Percentiles rank a stretch among this genome's conserved stretches.
phyloP scores from a whole-genome alignment of 1,140 invertebrate genomes.

The Zaprionus tsacasi region DNA sequence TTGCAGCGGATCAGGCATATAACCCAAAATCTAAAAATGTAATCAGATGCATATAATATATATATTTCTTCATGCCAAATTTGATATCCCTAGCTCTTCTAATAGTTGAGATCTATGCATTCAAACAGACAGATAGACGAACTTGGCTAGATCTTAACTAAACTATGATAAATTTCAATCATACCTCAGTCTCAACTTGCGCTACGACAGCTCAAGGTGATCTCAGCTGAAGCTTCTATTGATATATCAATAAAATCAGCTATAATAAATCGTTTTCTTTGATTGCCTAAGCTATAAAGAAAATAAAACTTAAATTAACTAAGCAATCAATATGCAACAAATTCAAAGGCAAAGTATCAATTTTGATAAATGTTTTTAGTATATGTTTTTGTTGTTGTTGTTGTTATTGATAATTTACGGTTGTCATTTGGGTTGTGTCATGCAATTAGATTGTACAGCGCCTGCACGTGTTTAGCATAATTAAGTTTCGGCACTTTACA shows the following conservation, averaged over 20 bases:
- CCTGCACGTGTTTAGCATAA: slow-evolving; percentile 76
- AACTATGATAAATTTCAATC: not conserved
- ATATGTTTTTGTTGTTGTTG: not conserved
- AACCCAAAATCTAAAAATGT: too few relatives aligned
- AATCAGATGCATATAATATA: too few relatives aligned
- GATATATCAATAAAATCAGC: not conserved
- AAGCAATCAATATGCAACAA: not conserved
- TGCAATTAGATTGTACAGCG: slow-evolving; percentile 74
- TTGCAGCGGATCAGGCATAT: too few relatives aligned
- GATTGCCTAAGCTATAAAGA: not conserved
- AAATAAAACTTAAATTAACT: not conserved
- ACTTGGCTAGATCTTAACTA: not conserved
- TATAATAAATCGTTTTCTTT: not conserved
- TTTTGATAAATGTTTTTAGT: not conserved
- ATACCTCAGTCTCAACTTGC: too few relatives aligned
- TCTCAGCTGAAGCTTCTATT: not conserved
- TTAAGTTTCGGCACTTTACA: slow-evolving; percentile 70
- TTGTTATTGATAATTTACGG: slow-evolving; percentile 5
- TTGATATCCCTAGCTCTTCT: too few relatives aligned
- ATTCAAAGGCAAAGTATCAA: slow-evolving; percentile 1
- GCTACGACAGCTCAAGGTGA: not conserved
- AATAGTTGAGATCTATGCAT: too few relatives aligned
- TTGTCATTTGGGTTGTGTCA: slow-evolving; percentile 57
- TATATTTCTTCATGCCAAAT: too few relatives aligned
- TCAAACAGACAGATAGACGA: too few relatives aligned